Evolutionary conservation across 1,140 invertebrate species (phyloP), one percentile per base, ranked within the genome.

Genomic region (Zaprionus inermis): DNA sequence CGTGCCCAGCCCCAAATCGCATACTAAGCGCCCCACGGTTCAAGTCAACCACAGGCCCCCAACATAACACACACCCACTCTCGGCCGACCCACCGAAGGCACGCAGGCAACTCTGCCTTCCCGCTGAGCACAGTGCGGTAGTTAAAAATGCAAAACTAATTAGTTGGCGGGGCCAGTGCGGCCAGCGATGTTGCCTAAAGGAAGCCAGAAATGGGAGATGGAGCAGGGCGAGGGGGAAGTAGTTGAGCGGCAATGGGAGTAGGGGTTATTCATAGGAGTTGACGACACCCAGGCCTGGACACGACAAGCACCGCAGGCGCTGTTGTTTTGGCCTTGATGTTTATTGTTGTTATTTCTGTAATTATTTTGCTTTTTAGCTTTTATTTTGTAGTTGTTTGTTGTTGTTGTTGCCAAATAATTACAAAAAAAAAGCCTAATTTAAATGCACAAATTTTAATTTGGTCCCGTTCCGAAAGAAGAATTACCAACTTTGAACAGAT

Each of bases 121-220:
- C 55, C 70, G 56, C 59, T 59, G 63, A 34, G 64, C 56, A 55
- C 34, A 52, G 46, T 72, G 60, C 68, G 77, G 77, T 76, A 72
- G 77, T 80, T 80, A 79, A 79, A 80, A 80, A 80, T 80, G 77
- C 77, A 80, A 81, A 81, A 81, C 78, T 81, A 80, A 80, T 81
- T 81, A 81, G 72, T 76, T 71, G 72, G 18, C 46, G 36, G 46
- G 30, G 24, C 34, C 18, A 59, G 59, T 49, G 36, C 36, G 36
- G 14, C 36, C 2, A 24, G 4, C 5, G 30, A 4, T 7, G 38
- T 41, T 41, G 38, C 38, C 38, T 44, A 44, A 44, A 49, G 56
- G n/a, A 34, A 49, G 18, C 9, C 14, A 55, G 30, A 32, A 41
- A 16, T 18, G 60, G 18, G 41, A 38, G 20, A n/a, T 54, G 56